phyloP scores from a whole-genome alignment of 2,797 vertebrate genomes.

The Prionace glauca region DNA sequence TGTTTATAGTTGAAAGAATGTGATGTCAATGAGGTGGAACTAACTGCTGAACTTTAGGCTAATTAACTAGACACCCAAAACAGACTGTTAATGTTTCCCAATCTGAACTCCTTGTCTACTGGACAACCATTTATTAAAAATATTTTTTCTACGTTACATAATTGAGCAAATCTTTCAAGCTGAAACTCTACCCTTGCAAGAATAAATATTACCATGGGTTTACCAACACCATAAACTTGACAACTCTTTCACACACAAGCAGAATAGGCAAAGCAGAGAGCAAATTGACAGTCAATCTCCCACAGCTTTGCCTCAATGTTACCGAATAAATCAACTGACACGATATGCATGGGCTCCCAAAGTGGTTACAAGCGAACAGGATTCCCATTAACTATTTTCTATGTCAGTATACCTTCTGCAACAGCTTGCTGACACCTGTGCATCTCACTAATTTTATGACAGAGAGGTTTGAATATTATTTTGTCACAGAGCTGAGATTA shows the following conservation, averaged over 20 bases:
- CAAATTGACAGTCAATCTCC: conserved; percentile 5
- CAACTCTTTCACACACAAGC: background rate
- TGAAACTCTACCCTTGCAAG: background rate
- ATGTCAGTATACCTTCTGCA: background rate
- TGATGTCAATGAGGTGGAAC: background rate
- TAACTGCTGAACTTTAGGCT: background rate
- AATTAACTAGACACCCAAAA: background rate
- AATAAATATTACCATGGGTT: background rate
- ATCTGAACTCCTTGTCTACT: background rate
- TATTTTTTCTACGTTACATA: background rate
- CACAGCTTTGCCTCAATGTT: background rate
- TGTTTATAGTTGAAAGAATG: background rate
- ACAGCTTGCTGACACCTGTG: background rate
- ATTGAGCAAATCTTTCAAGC: background rate
- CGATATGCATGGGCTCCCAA: background rate
- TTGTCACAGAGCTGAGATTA: background rate
- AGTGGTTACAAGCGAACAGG: background rate
- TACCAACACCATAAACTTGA: background rate
- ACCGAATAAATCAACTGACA: background rate
- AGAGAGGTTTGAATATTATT: background rate
- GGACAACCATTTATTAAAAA: background rate
- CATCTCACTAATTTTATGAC: background rate
- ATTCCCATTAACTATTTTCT: background rate
- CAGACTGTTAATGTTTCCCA: background rate
- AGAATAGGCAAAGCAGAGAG: conserved; percentile 1